Conservation (phyloP, 2,888 invertebrate species). For the Melieria picta region DNA sequence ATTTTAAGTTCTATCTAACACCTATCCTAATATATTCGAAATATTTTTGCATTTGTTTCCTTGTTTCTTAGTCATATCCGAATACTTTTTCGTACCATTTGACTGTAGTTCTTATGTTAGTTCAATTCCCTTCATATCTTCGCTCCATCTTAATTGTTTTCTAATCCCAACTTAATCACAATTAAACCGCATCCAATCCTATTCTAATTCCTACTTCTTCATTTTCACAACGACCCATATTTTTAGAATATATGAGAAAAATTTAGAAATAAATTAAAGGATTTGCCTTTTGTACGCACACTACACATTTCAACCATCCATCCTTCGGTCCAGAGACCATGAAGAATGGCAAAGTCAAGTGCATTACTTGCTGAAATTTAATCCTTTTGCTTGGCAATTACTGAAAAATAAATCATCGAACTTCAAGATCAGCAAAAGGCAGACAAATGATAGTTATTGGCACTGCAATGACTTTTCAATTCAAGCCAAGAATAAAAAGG, state of each 20-base stretch:
- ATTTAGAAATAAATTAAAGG: constrained; percentile 18
- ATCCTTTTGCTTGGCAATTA: constrained; percentile 41
- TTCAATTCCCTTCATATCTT: no score
- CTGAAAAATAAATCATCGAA: background rate
- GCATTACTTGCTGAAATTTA: constrained; percentile 52
- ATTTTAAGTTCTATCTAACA: no score
- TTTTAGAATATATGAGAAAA: background rate
- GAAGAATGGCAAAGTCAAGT: constrained; percentile 42
- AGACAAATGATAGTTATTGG: constrained; percentile 43
- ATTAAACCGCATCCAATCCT: no score
- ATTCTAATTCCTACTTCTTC: background rate
- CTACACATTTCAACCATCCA: background rate
- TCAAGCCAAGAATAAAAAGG: constrained; percentile 12
- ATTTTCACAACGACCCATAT: background rate
- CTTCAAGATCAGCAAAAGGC: constrained; percentile 33
- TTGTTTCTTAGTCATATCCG: no score
- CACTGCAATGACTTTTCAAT: constrained; percentile 48
- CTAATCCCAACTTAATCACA: no score
- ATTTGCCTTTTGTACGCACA: constrained; percentile 32
- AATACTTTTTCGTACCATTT: no score
- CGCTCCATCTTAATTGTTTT: no score
- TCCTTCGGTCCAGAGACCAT: background rate
- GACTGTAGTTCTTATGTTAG: no score
- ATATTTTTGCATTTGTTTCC: no score
- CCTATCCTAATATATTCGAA: no score